Base-by-base conservation (phyloP, 2,888 invertebrate species). In the Cantharis nigra region DNA sequence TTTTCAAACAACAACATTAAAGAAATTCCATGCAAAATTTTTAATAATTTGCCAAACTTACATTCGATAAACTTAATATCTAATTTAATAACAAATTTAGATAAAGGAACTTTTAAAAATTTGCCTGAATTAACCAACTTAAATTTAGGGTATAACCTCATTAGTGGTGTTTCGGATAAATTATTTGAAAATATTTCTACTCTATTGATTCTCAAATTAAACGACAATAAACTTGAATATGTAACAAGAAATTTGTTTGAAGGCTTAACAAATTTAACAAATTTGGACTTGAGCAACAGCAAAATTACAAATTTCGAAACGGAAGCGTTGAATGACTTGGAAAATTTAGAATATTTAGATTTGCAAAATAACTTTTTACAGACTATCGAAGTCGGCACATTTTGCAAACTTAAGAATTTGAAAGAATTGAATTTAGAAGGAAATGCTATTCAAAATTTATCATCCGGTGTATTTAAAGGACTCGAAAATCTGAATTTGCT, bases 351-450 rank as follows among this genome's bases (percentile, higher is more conserved):
- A 69, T 23, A 69, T 20, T 20, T 75, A 13, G 4, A 62, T 14
- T 69, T 76, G 14, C 63, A 72, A 14, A 49, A 62, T 3, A 76
- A 76, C 16, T 62, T 63, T 30, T 63, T 76, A 13, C 62, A 67
- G 23, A 72, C 11, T 5, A 14, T 76, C 5, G 63, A 76, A 20
- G 30, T n/a, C 3, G 30, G 63, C 0, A 63, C 18, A 11, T 76
- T 76, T 62, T n/a, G 70, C 5, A 69, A 72, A 11, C 69, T 76
- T 14, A 2, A n/a, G 0, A 72, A 69, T 0, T 20, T 72, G 1
- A 71, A 70, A 7, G 18, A 20, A 9, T 67, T 75, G n/a, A 71
- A 13, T 13, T n/a, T 75, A 49, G 26, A 62, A 3, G n/a, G 67
- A 11, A 75, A 75, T 18, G 9, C 23, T 49, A 75, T 75, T 13